A percentile compares a stretch with the other conserved stretches of the same genome.
These are phyloP conservation scores for Heteromyza rotundicornis DNA, from an alignment of 2,888 invertebrate species.

Conservation along the genomic window DNA sequence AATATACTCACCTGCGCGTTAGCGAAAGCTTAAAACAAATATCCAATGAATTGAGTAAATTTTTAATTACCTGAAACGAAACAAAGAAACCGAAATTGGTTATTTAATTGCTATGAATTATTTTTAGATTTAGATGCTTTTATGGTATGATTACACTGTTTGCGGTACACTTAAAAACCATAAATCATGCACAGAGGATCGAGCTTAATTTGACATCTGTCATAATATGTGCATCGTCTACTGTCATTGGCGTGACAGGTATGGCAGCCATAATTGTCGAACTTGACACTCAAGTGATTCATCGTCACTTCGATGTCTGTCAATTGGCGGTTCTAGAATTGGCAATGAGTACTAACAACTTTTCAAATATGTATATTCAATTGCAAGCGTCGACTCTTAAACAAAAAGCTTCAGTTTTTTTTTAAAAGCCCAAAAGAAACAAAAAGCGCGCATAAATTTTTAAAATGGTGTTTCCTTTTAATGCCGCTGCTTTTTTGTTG, in stretches of 20 bases:
- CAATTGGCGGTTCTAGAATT: constrained; percentile 30
- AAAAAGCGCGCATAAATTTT: no score
- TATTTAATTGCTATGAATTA: not conserved
- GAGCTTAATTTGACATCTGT: constrained; percentile 21
- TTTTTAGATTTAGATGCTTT: not conserved
- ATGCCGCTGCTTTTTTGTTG: no score
- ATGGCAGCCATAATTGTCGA: constrained; percentile 35
- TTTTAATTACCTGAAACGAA: not conserved
- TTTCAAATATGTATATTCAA: not conserved
- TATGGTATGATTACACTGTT: not conserved
- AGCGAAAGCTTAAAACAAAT: no score
- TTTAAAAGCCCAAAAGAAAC: no score
- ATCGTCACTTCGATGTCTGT: constrained; percentile 35
- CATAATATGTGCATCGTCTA: constrained; percentile 11
- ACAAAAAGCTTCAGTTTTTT: no score
- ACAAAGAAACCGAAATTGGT: not conserved
- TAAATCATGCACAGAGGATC: no score
- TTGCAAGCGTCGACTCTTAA: no score
- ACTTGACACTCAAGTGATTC: constrained; percentile 37
- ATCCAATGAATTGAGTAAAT: no score
- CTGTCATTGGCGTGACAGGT: constrained; percentile 28
- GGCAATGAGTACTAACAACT: constrained; percentile 22
- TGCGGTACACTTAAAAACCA: not conserved
- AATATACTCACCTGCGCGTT: no score
- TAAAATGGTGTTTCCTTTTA: no score